Base-by-base conservation (phyloP, 23 tunicate genomes). In the Trididemnum miniatum region DNA sequence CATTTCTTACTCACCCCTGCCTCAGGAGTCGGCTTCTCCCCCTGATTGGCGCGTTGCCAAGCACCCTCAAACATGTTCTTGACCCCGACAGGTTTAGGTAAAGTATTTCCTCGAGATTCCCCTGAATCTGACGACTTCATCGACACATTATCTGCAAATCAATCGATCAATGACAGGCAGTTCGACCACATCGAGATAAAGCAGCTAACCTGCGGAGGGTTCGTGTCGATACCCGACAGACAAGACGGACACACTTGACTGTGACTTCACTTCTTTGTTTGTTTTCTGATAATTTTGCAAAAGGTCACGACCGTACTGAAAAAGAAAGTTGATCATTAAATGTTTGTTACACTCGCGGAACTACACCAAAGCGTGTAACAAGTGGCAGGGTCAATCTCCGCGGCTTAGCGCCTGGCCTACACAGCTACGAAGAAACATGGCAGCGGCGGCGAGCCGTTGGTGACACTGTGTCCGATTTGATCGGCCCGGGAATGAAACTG, bases 11-110 rank as follows among this genome's bases (percentile, higher is more conserved):
- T n/a, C n/a, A n/a, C n/a, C 7, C 80, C 20, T 20, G 39, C 80
- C 59, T 74, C 80, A 20, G 3, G 5, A 37, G 60, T 2, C 7
- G 82, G 39, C 37, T 77, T 33, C 5, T 52, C 84, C 26, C 77
- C 85, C 69, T 85, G 90, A 40, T 91, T 79, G 20, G 98, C 98
- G 69, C 98, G 72, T 57, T 93, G 92, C 98, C 98, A 93, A 9
- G 98, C 98, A 20, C 89, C 93, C 65, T 80, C 98, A 38, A 93
- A 93, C 37, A 93, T 83, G 49, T 80, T 83, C 66, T 83, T 88
- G 2, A 88, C 87, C 35, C 93, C 93, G 59, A 93, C 66, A 26
- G 80, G 71, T 35, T 84, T 50, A 12, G 83, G 89, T 25, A 79
- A 83, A 24, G 76, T 76, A 83, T 35, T 83, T 62, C 74, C 34